Base-by-base conservation (phyloP, 1,140 invertebrate species). In the Atta texana region DNA sequence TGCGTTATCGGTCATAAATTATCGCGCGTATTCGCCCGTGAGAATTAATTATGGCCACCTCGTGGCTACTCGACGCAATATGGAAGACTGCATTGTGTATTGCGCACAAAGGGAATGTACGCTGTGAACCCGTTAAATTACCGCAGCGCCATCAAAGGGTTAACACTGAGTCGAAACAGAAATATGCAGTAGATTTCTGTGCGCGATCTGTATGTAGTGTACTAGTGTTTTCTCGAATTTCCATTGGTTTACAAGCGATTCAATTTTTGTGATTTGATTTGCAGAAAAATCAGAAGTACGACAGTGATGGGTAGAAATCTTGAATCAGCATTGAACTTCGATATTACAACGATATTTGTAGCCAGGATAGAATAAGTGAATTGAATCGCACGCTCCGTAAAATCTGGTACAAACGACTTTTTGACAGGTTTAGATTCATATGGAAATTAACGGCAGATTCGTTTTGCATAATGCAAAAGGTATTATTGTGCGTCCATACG, bases 1-100 rank as follows among this genome's bases (percentile, higher is more conserved):
- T 68, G 39, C 39, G 69, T 71, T 84, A 84, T 84, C 39, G 87
- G 87, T 88, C 87, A 85, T 57, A 64, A 85, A 91, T 88, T 89
- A 86, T 88, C 80, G 89, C 75, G 14, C 53, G 61, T 84, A 84
- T 61, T 84, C 39, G 68, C 24, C n/a, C 39, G 39, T 61, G 69
- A 84, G 80, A 84, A 84, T 84, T 84, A 84, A 84, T 84, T 84
- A 74, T 84, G 69, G 55, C 28, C 55, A 84, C 39, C 55, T 84
- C 80, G 39, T 84, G 80, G 68, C 55, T 61, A 84, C 55, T 74
- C 80, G 69, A 74, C 51, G 39, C 55, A 84, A 74, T 84, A 74
- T 84, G 39, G 69, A 75, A 74, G 68, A 84, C 55, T 82, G 69
- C 63, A 84, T 84, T 75, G 69, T 84, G 69, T 16, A 18, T 1